These are phyloP conservation scores for Fragum fragum DNA, from an alignment of 2,888 invertebrate species.

Conservation along the genomic window DNA sequence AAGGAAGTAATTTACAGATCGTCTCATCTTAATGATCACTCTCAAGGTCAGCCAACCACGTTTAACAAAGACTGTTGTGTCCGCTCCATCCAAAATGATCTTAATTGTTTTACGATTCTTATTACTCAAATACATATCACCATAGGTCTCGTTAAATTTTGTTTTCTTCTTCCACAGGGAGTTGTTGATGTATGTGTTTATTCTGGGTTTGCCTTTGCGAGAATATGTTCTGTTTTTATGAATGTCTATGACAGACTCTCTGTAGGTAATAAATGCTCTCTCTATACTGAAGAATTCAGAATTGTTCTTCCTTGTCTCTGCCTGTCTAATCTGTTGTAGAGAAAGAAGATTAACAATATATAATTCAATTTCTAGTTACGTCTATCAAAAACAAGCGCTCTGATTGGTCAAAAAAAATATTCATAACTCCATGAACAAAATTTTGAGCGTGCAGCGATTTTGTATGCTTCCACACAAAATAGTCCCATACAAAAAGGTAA, in stretches of 20 bases:
- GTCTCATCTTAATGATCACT: constrained; percentile 9
- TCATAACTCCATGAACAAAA: too few relatives aligned
- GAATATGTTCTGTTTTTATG: constrained; percentile 7
- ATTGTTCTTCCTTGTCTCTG: constrained; percentile 25
- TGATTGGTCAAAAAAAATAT: too few relatives aligned
- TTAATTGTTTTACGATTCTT: constrained; percentile 23
- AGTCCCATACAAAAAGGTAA: too few relatives aligned
- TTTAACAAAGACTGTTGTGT: constrained; percentile 8
- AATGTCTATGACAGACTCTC: constrained; percentile 22
- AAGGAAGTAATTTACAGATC: constrained; percentile 2
- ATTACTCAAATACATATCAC: constrained; percentile 27
- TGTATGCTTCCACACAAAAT: too few relatives aligned
- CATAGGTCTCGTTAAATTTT: constrained; percentile 37
- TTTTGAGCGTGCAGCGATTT: too few relatives aligned
- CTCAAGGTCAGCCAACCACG: constrained; percentile 7
- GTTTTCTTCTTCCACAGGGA: constrained; percentile 37
- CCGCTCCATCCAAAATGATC: constrained; percentile 17
- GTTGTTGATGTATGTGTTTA: constrained; percentile 28
- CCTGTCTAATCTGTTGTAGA: constrained; percentile 42
- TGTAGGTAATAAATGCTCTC: constrained; percentile 54
- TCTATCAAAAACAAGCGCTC: too few relatives aligned
- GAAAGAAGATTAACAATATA: too few relatives aligned
- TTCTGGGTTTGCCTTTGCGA: neutral
- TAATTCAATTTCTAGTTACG: too few relatives aligned
- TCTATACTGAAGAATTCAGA: constrained; percentile 26